These are phyloP conservation scores for Syrphus vitripennis DNA, from an alignment of 2,888 invertebrate genomes.

Conservation along the genomic window DNA sequence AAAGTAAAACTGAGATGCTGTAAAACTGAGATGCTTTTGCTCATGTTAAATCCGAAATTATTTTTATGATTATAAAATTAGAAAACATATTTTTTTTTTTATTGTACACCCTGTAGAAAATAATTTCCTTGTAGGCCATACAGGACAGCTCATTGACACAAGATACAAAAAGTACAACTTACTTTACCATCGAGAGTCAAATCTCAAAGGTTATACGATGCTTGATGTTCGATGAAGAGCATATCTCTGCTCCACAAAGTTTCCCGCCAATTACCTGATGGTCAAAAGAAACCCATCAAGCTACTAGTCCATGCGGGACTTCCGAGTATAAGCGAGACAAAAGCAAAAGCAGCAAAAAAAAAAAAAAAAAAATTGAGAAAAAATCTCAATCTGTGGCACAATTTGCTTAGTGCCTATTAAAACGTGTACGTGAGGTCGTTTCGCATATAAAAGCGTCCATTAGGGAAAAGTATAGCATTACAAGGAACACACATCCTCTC, in stretches of 20 bases:
- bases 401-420: conserved; percentile 72
- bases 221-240: conserved; percentile 35
- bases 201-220: conserved; percentile 33
- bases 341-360: neutral
- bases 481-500: conserved; percentile 60
- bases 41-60: too few relatives aligned
- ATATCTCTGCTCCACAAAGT: conserved; percentile 19
- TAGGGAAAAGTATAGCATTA: conserved; percentile 71
- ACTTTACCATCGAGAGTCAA: neutral
- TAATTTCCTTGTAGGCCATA: neutral
- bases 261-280: conserved; percentile 54
- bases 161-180: conserved; percentile 10
- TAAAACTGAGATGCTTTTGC: too few relatives aligned
- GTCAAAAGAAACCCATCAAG: conserved; percentile 61
- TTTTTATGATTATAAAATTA: too few relatives aligned
- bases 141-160: conserved; percentile 21
- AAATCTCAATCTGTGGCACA: conserved; percentile 69
- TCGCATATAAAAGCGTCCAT: conserved; percentile 71
- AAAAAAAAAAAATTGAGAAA: neutral
- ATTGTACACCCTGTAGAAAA: conserved; percentile 7
- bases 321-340: conserved; percentile 20
- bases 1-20: too few relatives aligned
- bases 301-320: conserved; percentile 40
- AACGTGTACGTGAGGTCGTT: conserved; percentile 71
- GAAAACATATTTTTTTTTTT: too few relatives aligned